phyloP scores from a whole-genome alignment of 2,888 invertebrate species.

The Maniola hyperantus region DNA sequence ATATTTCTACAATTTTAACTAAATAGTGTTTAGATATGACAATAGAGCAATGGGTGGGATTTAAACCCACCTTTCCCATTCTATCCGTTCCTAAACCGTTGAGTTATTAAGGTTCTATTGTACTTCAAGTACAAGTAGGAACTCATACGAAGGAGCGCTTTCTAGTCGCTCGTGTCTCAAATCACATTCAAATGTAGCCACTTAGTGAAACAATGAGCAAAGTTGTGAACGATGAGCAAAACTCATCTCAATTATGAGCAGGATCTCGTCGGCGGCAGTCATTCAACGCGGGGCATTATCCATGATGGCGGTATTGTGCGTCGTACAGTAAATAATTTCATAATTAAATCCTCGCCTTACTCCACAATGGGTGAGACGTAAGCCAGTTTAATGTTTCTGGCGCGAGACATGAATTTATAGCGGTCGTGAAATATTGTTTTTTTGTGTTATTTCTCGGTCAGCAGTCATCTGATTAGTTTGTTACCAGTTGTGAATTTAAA shows the following conservation, averaged over 20 bases:
- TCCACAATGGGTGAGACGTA: slow-evolving; percentile 51
- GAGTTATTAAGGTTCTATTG: background rate
- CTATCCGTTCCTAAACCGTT: background rate
- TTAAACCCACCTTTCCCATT: background rate
- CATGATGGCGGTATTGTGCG: slow-evolving; percentile 30
- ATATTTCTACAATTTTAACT: no score
- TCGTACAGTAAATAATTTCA: slow-evolving; percentile 52
- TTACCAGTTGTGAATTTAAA: background rate
- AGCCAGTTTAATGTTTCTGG: slow-evolving; percentile 41
- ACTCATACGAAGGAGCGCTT: background rate
- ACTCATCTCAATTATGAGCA: slow-evolving; percentile 39
- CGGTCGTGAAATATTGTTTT: slow-evolving; percentile 4
- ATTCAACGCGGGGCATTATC: slow-evolving; percentile 35
- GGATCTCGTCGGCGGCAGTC: slow-evolving; percentile 32
- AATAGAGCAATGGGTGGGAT: background rate
- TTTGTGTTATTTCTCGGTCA: background rate
- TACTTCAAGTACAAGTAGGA: slow-evolving; percentile 1
- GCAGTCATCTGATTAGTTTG: background rate
- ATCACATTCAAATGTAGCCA: slow-evolving; percentile 29
- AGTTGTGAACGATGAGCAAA: slow-evolving; percentile 30
- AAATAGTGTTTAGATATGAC: no score
- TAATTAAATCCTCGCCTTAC: slow-evolving; percentile 59
- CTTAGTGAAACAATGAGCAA: slow-evolving; percentile 32
- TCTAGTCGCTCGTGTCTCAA: slow-evolving; percentile 14
- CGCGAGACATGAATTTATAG: slow-evolving; percentile 36